Base-by-base conservation (phyloP, 2,888 invertebrate species). In the Macrosiphum euphorbiae region DNA sequence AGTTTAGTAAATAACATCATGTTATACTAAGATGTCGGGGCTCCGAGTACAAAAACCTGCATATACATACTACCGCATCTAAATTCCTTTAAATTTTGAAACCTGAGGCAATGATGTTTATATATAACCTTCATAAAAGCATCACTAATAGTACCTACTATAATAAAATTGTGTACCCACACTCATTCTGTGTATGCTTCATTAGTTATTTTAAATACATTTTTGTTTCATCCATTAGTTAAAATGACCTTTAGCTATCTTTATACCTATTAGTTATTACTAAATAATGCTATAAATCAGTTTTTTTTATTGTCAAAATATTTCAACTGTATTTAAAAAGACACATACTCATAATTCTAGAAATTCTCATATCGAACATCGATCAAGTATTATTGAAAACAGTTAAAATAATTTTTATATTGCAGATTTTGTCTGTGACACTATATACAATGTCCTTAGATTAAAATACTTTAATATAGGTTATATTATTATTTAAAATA, bases 141-240 rank as follows among this genome's bases (percentile, higher is more conserved):
- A 11, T 11, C 61, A n/a, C 61, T 11, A n/a, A n/a, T n/a, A 61
- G 28, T n/a, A 61, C 61, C 47, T 11, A 47, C 47, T 47, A 11
- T 47, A 11, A 11, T 47, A 44, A 7, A 5, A 47, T 47, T n/a
- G 4, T n/a, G n/a, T 5, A 55, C 24, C 1, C 16, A n/a, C 16
- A 13, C n/a, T 4, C 16, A 67, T 67, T 67, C 16, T 67, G 5
- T 67, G 16, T 67, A n/a, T 67, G 16, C 5, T n/a, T 67, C 67
- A 67, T n/a, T 61, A 61, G n/a, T n/a, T n/a, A 67, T 67, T n/a
- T 67, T 67, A n/a, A 67, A 67, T 67, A n/a, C n/a, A 67, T n/a
- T 67, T n/a, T 67, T n/a, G n/a, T n/a, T n/a, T 13, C 13, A n/a
- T 67, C 5, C 1, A n/a, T 67, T n/a, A n/a, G 5, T 67, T 67